Conservation (phyloP, 2,797 vertebrate genomes). For the Amblyopsis hoosieri region DNA sequence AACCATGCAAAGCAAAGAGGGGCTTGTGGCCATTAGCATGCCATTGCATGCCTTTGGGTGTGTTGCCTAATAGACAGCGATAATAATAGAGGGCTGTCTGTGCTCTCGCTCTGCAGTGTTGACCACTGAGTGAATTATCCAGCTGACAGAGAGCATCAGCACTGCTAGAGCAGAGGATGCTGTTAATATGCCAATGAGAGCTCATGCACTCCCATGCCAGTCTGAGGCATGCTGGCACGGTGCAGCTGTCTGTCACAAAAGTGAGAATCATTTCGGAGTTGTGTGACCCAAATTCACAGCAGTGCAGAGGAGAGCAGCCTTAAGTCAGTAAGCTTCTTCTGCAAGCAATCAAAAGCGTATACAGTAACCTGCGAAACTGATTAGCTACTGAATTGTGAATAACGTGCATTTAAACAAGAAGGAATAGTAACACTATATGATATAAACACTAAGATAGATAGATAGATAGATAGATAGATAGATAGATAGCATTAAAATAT, state of each 20-base stretch:
- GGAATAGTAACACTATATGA: too few relatives aligned
- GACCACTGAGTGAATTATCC: slow-evolving; percentile 74
- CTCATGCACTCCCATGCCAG: slow-evolving; percentile 48
- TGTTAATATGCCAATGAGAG: slow-evolving; percentile 74
- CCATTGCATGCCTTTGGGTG: slow-evolving; percentile 48
- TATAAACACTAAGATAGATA: too few relatives aligned
- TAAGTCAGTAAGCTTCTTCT: slow-evolving; percentile 74
- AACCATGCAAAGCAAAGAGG: slow-evolving; percentile 29
- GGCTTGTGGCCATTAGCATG: slow-evolving; percentile 57
- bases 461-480: too few relatives aligned
- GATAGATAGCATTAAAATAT: too few relatives aligned
- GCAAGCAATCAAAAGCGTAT: slow-evolving; percentile 82
- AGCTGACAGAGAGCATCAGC: slow-evolving; percentile 73
- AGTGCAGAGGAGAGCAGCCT: slow-evolving; percentile 77
- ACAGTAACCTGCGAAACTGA: slow-evolving; percentile 77
- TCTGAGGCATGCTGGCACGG: slow-evolving; percentile 55
- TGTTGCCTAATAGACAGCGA: slow-evolving; percentile 57
- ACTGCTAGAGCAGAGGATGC: slow-evolving; percentile 57
- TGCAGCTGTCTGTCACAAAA: slow-evolving; percentile 66
- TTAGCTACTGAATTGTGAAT: slow-evolving; percentile 70
- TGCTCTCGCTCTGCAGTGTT: slow-evolving; percentile 50
- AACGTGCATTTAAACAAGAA: too few relatives aligned
- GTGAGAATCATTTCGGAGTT: slow-evolving; percentile 61
- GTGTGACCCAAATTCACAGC: slow-evolving; percentile 80
- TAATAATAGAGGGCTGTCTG: slow-evolving; percentile 74